These are phyloP conservation scores for Drosophila nigritarsus DNA, from an alignment of 2,888 invertebrate species.

Conservation along the genomic window DNA sequence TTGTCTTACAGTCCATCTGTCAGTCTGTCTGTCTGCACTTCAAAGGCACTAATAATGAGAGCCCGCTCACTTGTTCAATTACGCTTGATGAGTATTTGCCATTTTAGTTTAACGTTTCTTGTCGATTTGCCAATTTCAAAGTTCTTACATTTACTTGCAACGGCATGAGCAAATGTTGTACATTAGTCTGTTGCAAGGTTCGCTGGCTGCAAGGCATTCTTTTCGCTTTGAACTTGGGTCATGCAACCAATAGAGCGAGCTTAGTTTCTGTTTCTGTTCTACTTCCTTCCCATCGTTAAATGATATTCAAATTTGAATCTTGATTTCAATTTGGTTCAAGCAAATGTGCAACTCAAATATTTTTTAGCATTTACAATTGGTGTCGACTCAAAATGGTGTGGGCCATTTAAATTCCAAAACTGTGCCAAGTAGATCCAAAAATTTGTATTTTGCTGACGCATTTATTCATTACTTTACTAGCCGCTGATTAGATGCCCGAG, in stretches of 20 bases:
- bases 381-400: not conserved
- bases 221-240: conserved; percentile 51
- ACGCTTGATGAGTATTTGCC: conserved; percentile 30
- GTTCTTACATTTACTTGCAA: conserved; percentile 25
- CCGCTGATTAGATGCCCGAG: not conserved
- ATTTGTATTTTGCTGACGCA: not conserved
- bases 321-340: not conserved
- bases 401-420: not conserved
- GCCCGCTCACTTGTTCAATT: conserved; percentile 31
- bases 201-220: conserved; percentile 41
- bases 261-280: conserved; percentile 5
- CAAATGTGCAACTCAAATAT: not conserved
- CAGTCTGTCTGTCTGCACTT: conserved; percentile 30
- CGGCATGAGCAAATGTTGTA: conserved; percentile 3
- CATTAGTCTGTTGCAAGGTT: conserved; percentile 30
- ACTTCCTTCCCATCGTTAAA: not conserved
- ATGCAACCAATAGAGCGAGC: conserved; percentile 48
- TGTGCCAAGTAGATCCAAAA: not conserved
- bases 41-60: conserved; percentile 46
- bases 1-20: conserved; percentile 8
- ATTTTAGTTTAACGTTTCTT: conserved; percentile 51
- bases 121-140: conserved; percentile 51
- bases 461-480: not conserved
- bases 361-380: not conserved
- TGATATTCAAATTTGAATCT: not conserved